These are phyloP conservation scores for Drosophila prosaltans DNA, from an alignment of 1,140 invertebrate genomes.

Conservation along the genomic window DNA sequence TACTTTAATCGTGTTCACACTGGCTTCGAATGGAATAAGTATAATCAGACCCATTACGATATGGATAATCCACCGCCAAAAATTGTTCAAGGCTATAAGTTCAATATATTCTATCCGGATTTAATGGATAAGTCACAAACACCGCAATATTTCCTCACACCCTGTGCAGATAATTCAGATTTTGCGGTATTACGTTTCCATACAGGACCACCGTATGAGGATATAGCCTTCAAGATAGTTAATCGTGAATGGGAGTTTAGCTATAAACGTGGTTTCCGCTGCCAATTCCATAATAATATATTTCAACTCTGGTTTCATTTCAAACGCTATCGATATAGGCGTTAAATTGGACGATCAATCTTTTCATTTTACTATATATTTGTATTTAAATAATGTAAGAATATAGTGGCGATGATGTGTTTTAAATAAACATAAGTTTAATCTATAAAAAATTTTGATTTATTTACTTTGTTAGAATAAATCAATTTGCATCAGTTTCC, in stretches of 20 bases:
- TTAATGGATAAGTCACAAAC: constrained; percentile 97
- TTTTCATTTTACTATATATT: no score
- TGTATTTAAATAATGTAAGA: no score
- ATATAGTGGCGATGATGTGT: background rate
- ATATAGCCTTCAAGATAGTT: constrained; percentile 99
- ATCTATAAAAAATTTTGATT: no score
- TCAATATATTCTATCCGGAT: constrained; percentile 99
- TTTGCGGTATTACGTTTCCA: constrained; percentile 98
- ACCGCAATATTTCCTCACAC: constrained; percentile 96
- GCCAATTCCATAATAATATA: constrained; percentile 99
- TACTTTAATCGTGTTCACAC: constrained; percentile 98
- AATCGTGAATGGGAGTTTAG: constrained; percentile 99
- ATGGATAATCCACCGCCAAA: constrained; percentile 99
- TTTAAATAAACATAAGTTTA: background rate
- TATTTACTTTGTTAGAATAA: no score
- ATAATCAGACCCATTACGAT: constrained; percentile 99
- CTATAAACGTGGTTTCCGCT: constrained; percentile 98
- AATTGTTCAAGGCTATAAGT: constrained; percentile 99
- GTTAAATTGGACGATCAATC: constrained; percentile 85
- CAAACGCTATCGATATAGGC: constrained; percentile 97
- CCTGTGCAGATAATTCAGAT: constrained; percentile 95
- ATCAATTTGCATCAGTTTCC: no score
- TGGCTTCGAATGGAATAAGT: constrained; percentile 99
- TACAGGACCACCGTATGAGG: constrained; percentile 99
- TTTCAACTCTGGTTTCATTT: constrained; percentile 99